Base-by-base conservation (phyloP, 2,797 vertebrate genomes). In the Tokudaia muenninki region DNA sequence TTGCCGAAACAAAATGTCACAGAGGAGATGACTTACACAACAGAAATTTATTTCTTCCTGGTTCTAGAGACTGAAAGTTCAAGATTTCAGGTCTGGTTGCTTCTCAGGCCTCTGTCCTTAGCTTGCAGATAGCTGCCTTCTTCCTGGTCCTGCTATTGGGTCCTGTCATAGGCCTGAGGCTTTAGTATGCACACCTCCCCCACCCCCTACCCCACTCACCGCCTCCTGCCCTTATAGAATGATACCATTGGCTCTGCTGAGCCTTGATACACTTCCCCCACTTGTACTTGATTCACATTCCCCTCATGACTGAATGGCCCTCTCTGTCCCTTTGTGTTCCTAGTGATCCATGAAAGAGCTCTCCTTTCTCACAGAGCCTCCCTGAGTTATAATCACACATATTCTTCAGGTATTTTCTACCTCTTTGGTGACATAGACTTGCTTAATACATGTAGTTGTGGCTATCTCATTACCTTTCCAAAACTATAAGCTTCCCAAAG, bases 391-490 rank as follows among this genome's bases (percentile, higher is more conserved):
- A 84, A 91, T 59, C 61, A 83, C 17, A 86, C 3, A 55, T 19
- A 17, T 24, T 80, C 47, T 87, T 87, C 29, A 17, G 24, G 6
- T 70, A 37, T 92, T 88, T 92, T 91, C 52, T 74, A 6, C 55
- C 16, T 97, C 79, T 88, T 41, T 59, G 80, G 90, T 81, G 72
- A 78, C 29, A 92, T 5, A 12, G 83, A 87, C 41, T 77, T 79
- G 74, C 75, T 75, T 87, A 90, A 83, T 57, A 89, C n/a, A 87
- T 94, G 67, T 81, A 34, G 87, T 89, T 91, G 59, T 80, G 91
- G 75, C 11, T 65, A 21, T 90, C 57, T 84, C 72, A 91, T 87
- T 70, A 55, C 57, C 52, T 61, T 70, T 96, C 80, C 41, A 84
- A 91, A 79, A 83, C 29, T 29, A 7, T n/a, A 91, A 52, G 78